phyloP scores from a whole-genome alignment of 2,113 vertebrate species.

The Chinchilla lanigera region DNA sequence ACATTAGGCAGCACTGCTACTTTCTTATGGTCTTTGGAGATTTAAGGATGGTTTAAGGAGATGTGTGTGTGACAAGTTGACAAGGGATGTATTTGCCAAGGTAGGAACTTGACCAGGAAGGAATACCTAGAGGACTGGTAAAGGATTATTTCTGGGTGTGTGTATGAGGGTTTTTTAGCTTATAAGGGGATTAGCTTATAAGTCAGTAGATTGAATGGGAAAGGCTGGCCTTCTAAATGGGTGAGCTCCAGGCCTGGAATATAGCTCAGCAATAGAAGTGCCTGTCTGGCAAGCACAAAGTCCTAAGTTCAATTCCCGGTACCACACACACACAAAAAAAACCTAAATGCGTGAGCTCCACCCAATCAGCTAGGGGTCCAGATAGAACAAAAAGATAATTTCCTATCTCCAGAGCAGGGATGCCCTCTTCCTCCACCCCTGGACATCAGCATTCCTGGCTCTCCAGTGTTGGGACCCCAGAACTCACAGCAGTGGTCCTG shows the following conservation, averaged over 20 bases:
- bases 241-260: not conserved
- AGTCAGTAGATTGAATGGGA: not conserved
- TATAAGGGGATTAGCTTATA: too few species aligned
- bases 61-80: not conserved
- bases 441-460: too few species aligned
- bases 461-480: not conserved
- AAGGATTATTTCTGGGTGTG: not conserved
- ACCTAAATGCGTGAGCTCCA: not conserved
- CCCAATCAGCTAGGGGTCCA: not conserved
- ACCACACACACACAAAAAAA: too few species aligned
- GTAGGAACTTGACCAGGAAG: not conserved
- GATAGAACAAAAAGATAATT: not conserved
- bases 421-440: not conserved
- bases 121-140: not conserved
- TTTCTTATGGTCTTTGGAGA: not conserved
- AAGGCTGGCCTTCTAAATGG: not conserved
- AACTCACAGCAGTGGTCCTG: too few species aligned
- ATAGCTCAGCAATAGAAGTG: too few species aligned
- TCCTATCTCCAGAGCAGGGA: not conserved
- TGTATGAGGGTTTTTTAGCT: not conserved
- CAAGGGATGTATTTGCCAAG: not conserved
- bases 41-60: not conserved
- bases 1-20: not conserved
- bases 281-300: too few species aligned
- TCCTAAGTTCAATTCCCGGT: too few species aligned